Evolutionary conservation across 1,140 invertebrate genomes (phyloP).

Genomic region (Zeugodacus cucurbitae): DNA sequence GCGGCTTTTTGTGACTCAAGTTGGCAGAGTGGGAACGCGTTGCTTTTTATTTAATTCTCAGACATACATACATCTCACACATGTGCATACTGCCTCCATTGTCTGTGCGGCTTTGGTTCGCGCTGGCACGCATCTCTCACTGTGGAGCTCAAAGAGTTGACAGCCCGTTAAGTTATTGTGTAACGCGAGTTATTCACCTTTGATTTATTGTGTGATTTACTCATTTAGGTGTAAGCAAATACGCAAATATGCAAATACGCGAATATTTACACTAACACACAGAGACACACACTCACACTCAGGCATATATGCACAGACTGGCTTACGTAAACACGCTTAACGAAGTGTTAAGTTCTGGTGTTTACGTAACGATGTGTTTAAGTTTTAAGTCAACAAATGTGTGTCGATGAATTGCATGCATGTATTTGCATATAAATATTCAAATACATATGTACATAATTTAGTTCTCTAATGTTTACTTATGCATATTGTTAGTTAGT

Average conservation of each 20-base stretch:
- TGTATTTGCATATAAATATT: background rate
- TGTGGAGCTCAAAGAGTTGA: slow-evolving; percentile 17
- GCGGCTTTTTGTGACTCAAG: background rate
- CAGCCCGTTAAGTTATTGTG: slow-evolving; percentile 1
- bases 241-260: background rate
- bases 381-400: background rate
- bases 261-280: background rate
- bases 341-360: background rate
- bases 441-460: background rate
- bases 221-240: background rate
- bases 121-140: background rate
- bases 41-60: background rate
- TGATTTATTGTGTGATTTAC: slow-evolving; percentile 26
- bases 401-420: background rate
- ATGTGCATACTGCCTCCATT: background rate
- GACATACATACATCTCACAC: background rate
- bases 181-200: background rate
- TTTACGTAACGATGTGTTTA: background rate
- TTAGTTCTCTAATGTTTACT: background rate
- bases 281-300: background rate
- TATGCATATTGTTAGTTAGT: too few relatives aligned
- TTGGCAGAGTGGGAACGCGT: background rate
- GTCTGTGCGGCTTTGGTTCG: background rate
- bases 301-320: background rate
- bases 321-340: background rate